Conservation (phyloP, 1,140 invertebrate genomes). For the Acromyrmex heyeri region DNA sequence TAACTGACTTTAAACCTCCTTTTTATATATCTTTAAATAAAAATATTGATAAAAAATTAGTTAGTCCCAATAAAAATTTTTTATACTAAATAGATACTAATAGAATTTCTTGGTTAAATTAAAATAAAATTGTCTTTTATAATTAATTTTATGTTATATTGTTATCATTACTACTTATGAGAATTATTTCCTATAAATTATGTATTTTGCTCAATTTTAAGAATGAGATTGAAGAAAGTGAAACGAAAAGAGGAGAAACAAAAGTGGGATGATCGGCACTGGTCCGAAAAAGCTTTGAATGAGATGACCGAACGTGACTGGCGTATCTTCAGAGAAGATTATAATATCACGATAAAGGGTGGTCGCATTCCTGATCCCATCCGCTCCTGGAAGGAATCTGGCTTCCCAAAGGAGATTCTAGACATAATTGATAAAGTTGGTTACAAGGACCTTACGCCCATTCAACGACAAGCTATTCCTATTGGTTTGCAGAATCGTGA, state of each 20-base stretch:
- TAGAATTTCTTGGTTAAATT: background rate
- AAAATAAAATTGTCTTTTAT: background rate
- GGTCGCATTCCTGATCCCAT: conserved; percentile 99
- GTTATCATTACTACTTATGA: background rate
- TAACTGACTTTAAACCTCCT: background rate
- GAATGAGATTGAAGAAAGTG: conserved; percentile 96
- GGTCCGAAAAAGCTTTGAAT: conserved; percentile 97
- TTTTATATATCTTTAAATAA: too few relatives aligned
- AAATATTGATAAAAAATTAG: too few relatives aligned
- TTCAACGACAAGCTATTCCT: conserved; percentile 99
- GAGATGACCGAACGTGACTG: conserved; percentile 99
- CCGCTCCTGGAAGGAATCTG: conserved; percentile 97
- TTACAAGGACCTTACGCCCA: conserved; percentile 99
- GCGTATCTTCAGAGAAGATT: conserved; percentile 99
- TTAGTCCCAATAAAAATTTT: too few relatives aligned
- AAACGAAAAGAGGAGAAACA: conserved; percentile 99
- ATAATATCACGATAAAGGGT: conserved; percentile 99
- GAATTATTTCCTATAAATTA: background rate
- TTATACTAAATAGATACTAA: too few relatives aligned
- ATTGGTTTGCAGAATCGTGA: conserved; percentile 99
- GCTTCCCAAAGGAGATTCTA: conserved; percentile 96
- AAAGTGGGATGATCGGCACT: conserved; percentile 99
- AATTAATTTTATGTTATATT: conserved; percentile 14
- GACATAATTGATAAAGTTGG: conserved; percentile 98
- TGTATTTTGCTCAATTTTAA: conserved; percentile 75